These are phyloP conservation scores for Ceraclea dissimilis DNA, from an alignment of 2,888 invertebrate species.

Conservation along the genomic window DNA sequence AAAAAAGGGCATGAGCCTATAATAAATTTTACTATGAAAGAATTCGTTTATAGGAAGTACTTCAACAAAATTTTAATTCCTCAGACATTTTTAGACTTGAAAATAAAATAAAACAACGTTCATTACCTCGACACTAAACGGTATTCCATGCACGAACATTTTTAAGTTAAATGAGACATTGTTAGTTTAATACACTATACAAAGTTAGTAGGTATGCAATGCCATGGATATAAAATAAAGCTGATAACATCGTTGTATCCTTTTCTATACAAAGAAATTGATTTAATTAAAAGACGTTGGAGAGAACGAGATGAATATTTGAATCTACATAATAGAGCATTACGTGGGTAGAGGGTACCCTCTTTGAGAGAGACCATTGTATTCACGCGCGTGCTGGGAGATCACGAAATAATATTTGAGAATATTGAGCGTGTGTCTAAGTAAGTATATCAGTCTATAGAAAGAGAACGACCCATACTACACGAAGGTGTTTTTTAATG, in stretches of 20 bases:
- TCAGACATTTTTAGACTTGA: no score
- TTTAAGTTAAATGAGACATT: not conserved
- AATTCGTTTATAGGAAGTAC: no score
- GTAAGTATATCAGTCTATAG: not conserved
- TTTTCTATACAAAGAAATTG: not conserved
- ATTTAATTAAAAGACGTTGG: not conserved
- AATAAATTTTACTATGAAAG: no score
- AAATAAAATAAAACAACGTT: no score
- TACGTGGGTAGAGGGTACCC: not conserved
- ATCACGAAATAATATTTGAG: not conserved
- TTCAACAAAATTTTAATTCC: no score
- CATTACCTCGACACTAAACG: not conserved
- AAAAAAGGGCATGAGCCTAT: no score
- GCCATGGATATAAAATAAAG: no score
- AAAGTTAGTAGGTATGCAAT: not conserved
- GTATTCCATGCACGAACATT: not conserved
- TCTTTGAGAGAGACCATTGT: not conserved
- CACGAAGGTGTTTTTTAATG: no score
- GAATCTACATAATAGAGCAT: no score
- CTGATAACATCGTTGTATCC: not conserved
- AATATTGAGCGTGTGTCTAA: not conserved
- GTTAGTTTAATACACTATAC: not conserved
- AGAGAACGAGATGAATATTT: not conserved
- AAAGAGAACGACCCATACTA: no score
- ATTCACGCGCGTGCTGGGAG: constrained; percentile 1